Conservation (phyloP, 2,797 vertebrate species). For the Masticophis lateralis region DNA sequence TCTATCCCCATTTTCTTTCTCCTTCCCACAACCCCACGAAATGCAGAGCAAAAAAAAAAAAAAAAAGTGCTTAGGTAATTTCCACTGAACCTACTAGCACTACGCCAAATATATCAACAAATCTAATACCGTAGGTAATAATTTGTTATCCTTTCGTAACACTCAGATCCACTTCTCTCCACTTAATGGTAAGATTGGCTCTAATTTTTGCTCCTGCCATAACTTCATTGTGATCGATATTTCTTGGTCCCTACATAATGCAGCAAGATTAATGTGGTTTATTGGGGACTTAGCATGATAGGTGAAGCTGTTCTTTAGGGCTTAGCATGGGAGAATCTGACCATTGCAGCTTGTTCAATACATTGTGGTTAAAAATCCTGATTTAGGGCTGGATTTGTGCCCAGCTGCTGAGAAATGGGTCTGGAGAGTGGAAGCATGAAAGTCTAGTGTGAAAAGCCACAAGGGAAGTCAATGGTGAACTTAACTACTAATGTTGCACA, state of each 20-base stretch:
- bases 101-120: not conserved
- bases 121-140: not conserved
- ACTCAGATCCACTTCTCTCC: not conserved
- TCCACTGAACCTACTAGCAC: not conserved
- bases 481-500: not conserved
- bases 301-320: not conserved
- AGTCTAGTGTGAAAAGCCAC: not conserved
- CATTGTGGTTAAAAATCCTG: not conserved
- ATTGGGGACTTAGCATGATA: not conserved
- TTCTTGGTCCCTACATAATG: not conserved
- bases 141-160: not conserved
- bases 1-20: not conserved
- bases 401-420: not conserved
- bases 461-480: not conserved
- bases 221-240: not conserved
- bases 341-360: not conserved
- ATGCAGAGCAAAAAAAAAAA: not conserved
- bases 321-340: not conserved
- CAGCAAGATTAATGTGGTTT: not conserved
- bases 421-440: not conserved
- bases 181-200: not conserved
- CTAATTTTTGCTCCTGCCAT: not conserved
- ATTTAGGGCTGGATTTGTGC: not conserved
- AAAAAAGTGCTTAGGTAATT: not conserved
- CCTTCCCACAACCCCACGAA: not conserved